Base-by-base conservation (phyloP, 2,888 invertebrate genomes). In the Diaphora mendica region DNA sequence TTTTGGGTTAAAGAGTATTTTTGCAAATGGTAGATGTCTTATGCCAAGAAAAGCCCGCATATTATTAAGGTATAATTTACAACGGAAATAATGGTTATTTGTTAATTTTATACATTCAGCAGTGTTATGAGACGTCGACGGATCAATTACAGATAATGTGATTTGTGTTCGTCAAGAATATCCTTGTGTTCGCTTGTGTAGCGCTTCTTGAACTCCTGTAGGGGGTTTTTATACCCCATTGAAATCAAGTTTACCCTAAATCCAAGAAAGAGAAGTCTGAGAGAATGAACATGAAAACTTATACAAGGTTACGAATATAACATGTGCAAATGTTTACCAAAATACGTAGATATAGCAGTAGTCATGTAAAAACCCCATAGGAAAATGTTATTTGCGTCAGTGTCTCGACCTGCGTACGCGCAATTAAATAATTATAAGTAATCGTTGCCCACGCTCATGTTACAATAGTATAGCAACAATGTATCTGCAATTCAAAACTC, bases 21-120 rank as follows among this genome's bases (percentile, higher is more conserved):
- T 74, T 82, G 81, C 85, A 72, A 73, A 83, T 77, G 77, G 85
- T 88, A 91, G 92, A 93, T 93, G 92, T 93, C 93, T 94, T 91
- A 90, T 90, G 89, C 89, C 84, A 84, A 92, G 94, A 95, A 95
- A 94, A 92, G 89, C 87, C 87, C 86, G 88, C 88, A 87, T 93
- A 91, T 94, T 94, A 94, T 95, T 94, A 94, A 86, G 89, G 92
- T 85, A 90, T 91, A 94, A 94, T 94, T 94, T 94, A 91, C 91
- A 89, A 90, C 91, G 91, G 86, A 93, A 94, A 93, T 94, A 89
- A 93, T 93, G 89, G 89, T 91, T 91, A 94, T 95, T 95, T 94
- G 94, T 93, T 94, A 94, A 94, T 94, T 93, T 92, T 91, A 30
- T 30, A 91, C 89, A 92, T 90, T 89, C 86, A 86, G 89, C 85